A percentile compares a stretch with the other conserved stretches of the same genome.
Conservation (phyloP, 2,113 vertebrate genomes). For the Erinaceus europaeus region DNA sequence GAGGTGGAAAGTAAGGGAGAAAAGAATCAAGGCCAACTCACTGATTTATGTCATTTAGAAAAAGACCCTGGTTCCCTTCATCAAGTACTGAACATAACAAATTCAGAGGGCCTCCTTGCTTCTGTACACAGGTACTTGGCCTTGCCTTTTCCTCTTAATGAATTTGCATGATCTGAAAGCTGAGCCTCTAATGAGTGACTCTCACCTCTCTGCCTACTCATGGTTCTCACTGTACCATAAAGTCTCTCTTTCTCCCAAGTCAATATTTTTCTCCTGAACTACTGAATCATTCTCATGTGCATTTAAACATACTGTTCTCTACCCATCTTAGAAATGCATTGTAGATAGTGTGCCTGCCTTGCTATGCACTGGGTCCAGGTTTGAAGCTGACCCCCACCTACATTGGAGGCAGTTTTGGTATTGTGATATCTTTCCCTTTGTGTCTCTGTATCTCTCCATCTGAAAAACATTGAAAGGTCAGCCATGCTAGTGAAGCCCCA, state of each 20-base stretch:
- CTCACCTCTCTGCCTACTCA: not conserved
- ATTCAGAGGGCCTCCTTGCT: not conserved
- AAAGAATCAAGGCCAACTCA: not conserved
- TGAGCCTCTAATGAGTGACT: not conserved
- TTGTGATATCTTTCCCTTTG: too few species aligned
- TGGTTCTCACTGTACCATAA: not conserved
- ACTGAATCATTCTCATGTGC: not conserved
- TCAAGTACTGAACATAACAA: not conserved
- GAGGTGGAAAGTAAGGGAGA: not conserved
- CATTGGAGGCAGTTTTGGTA: too few species aligned
- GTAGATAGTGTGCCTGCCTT: too few species aligned
- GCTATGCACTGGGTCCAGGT: too few species aligned
- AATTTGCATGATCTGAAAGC: not conserved
- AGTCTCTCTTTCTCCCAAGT: not conserved
- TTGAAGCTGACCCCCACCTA: too few species aligned
- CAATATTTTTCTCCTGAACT: not conserved
- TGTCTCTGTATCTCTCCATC: too few species aligned
- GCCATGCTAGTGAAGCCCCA: too few species aligned
- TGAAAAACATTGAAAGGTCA: too few species aligned
- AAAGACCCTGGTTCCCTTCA: not conserved
- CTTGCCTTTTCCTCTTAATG: not conserved
- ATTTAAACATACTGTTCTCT: not conserved
- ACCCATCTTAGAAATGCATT: not conserved
- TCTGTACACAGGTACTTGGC: not conserved
- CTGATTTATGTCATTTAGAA: not conserved